Conservation (phyloP, 2,888 invertebrate species). For the Neoitamus cyanurus region DNA sequence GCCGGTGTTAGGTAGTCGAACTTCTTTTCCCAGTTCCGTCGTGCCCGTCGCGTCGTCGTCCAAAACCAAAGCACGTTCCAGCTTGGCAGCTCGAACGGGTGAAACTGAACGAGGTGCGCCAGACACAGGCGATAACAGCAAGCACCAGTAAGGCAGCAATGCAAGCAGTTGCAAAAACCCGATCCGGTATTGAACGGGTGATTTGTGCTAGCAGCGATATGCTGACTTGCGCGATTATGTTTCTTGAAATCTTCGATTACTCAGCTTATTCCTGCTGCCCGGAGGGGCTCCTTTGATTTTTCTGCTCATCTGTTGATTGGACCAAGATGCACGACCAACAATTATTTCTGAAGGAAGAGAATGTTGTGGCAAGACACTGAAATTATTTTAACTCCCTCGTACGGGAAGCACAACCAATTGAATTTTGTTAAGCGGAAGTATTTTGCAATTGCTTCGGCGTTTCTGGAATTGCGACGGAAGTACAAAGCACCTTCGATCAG, state of each 20-base stretch:
- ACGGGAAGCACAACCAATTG: no score
- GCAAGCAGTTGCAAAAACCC: not conserved
- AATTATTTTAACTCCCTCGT: no score
- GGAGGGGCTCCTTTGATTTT: not conserved
- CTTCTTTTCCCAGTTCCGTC: not conserved
- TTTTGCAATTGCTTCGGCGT: no score
- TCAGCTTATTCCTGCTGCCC: not conserved
- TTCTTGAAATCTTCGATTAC: slow-evolving; percentile 8
- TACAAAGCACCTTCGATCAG: no score
- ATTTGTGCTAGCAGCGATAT: not conserved
- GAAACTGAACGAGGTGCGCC: not conserved
- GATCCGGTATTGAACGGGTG: not conserved
- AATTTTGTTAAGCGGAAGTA: no score
- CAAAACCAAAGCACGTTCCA: not conserved
- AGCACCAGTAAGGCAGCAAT: not conserved
- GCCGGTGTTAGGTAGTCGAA: not conserved
- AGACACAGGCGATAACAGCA: not conserved
- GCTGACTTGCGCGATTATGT: slow-evolving; percentile 13
- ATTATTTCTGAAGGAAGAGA: not conserved
- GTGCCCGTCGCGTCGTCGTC: not conserved
- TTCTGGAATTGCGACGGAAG: no score
- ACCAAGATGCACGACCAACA: not conserved
- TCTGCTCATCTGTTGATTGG: not conserved
- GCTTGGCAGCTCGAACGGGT: not conserved
- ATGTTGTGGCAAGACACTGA: no score